Percentiles rank a stretch among this genome's conserved stretches.
Conservation (phyloP, 2,797 vertebrate genomes). For the Schizopygopsis pylzovi region DNA sequence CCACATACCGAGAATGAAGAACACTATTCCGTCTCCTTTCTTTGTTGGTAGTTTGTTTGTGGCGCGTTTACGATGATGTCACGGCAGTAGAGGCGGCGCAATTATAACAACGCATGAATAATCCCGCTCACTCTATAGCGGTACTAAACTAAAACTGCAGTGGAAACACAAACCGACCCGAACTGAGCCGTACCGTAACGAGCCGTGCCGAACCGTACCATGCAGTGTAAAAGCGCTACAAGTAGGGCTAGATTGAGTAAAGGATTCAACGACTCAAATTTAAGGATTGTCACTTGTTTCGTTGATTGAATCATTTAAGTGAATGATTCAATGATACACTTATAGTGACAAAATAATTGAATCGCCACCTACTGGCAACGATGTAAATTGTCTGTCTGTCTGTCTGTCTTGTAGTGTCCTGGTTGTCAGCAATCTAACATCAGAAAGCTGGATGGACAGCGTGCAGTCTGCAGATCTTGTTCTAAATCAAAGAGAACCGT, state of each 20-base stretch:
- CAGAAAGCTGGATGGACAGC: conserved; percentile 39
- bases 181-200: no score
- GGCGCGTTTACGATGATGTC: no score
- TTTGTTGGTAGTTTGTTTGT: no score
- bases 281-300: neutral
- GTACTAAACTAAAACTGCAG: no score
- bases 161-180: no score
- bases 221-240: no score
- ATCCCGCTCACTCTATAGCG: no score
- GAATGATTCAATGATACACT: neutral
- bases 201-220: no score
- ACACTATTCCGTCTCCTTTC: no score
- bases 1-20: no score
- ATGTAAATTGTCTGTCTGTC: neutral
- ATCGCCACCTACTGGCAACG: neutral
- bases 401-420: conserved; percentile 51
- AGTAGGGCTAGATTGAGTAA: neutral
- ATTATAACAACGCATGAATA: no score
- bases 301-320: neutral
- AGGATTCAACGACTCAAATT: neutral
- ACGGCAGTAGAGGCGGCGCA: no score
- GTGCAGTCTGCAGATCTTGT: conserved; percentile 48
- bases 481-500: conserved; percentile 42
- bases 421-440: conserved; percentile 15
- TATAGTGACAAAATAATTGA: neutral